phyloP scores from a whole-genome alignment of 2,888 invertebrate genomes.

The Euplexia lucipara region DNA sequence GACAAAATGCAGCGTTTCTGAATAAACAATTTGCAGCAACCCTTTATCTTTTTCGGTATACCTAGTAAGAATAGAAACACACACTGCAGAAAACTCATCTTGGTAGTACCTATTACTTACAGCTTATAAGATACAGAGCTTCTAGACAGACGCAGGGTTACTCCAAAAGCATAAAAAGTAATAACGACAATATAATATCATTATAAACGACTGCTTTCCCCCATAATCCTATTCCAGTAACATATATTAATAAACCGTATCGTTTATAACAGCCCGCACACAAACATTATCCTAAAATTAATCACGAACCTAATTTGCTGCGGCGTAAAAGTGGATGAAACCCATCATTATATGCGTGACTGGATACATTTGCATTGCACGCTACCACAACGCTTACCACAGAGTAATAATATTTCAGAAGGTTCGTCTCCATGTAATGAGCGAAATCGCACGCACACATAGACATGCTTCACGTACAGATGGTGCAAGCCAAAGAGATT shows the following conservation, averaged over 20 bases:
- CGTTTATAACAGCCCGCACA: slow-evolving; percentile 5
- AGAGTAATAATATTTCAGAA: neutral
- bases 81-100: too few relatives aligned
- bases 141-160: too few relatives aligned
- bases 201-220: neutral
- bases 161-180: too few relatives aligned
- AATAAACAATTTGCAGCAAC: too few relatives aligned
- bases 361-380: slow-evolving; percentile 58
- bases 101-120: too few relatives aligned
- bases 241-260: slow-evolving; percentile 17
- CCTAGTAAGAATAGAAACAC: too few relatives aligned
- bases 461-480: neutral
- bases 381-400: slow-evolving; percentile 43
- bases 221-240: neutral
- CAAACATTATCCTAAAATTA: slow-evolving; percentile 44
- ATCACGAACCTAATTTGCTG: slow-evolving; percentile 42
- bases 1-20: too few relatives aligned
- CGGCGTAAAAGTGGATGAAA: slow-evolving; percentile 44
- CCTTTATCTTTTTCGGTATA: too few relatives aligned
- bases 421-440: neutral
- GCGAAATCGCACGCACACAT: neutral
- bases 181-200: neutral
- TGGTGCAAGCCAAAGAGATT: neutral
- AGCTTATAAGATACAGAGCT: too few relatives aligned
- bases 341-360: slow-evolving; percentile 60